Conservation (phyloP, 2,113 vertebrate genomes). For the Rattus norvegicus region GRCr8 NC_086021.1:80583001-80583500, state of each 20-base stretch:
- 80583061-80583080: slow-evolving; percentile 32
- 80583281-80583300: not conserved
- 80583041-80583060: slow-evolving; percentile 24
- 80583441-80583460: not conserved
- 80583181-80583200: not conserved
- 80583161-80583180: no score
- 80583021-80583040: not conserved
- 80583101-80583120: not conserved
- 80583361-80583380: slow-evolving; percentile 18
- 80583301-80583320: not conserved
- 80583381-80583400: not conserved
- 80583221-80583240: not conserved
- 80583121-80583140: not conserved
- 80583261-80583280: not conserved
- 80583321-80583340: not conserved
- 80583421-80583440: not conserved
- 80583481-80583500: no score
- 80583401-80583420: slow-evolving; percentile 40
- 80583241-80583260: not conserved
- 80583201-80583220: not conserved
- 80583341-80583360: not conserved
- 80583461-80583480: not conserved
- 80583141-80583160: not conserved
- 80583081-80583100: not conserved
- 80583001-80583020: not conserved